Evolutionary conservation across 2,888 invertebrate species (phyloP), one percentile per base, ranked within the genome.

Genomic region (Drosophila prolongata): DNA sequence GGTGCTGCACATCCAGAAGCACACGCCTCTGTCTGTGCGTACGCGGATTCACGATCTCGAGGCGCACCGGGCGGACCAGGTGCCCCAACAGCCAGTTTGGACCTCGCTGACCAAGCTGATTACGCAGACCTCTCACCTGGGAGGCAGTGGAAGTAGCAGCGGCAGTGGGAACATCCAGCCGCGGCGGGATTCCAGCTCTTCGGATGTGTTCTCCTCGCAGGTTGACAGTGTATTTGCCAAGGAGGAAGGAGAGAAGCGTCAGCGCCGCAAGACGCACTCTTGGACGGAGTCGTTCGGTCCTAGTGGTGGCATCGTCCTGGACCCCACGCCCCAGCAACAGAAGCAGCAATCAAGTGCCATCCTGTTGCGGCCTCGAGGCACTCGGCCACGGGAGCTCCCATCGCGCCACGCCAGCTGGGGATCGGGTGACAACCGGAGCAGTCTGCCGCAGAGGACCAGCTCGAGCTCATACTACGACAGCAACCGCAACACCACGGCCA

Each of bases 391-490:
- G 16, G 95, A 95, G 79, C 91, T 93, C 42, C 94, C 95, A 35
- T 95, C 96, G 65, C 94, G 96, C 10, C 96, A 96, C 90, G 95
- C 96, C 77, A 96, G 96, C 43, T 96, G 97, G 96, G 96, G 96
- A 67, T 95, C 96, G n/a, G 95, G 94, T 55, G 96, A 96, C 44
- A 91, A 89, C 67, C 93, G 95, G 44, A 93, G 94, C 56, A 94
- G 94, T 4, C 80, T 94, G 61, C 95, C 95, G 0, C 94, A 95
- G 38, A 92, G 95, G 56, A 95, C 95, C 79, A 95, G 95, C 91
- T 95, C 95, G 47, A 95, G 95, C 94, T 95, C 95, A 13, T 95
- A 95, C 8, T 95, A 95, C 84, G 95, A 96, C 80, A 94, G 89
- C 40, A 92, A 91, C 70, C 90, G 91, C 64, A 91, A 91, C 53